Percentiles rank a stretch among this genome's conserved stretches.
Evolutionary conservation across 2,113 vertebrate species (phyloP).

Genomic region (Anoura caudifer): DNA sequence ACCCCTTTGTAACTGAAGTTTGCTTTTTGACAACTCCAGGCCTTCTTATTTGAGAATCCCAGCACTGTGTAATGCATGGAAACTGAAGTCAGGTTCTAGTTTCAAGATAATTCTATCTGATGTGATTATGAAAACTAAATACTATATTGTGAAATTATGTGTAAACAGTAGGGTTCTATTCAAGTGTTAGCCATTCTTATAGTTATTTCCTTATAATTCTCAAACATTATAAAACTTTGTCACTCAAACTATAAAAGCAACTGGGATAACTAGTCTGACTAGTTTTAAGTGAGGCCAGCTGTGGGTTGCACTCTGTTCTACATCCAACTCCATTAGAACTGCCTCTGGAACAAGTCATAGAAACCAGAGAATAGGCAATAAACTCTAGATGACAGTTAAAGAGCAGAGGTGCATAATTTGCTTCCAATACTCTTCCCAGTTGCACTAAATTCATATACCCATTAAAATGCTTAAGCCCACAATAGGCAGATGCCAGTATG

Average conservation of each 20-base stretch:
- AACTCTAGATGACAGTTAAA: not conserved
- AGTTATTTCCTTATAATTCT: constrained; percentile 38
- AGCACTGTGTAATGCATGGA: not conserved
- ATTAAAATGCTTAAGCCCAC: not conserved
- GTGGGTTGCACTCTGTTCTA: not conserved
- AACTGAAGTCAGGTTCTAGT: not conserved
- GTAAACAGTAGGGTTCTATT: not conserved
- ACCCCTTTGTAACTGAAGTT: not conserved
- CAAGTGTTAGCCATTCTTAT: constrained; percentile 17
- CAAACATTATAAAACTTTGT: constrained; percentile 44
- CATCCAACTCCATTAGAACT: not conserved
- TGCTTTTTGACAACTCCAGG: not conserved
- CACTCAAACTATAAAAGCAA: not conserved
- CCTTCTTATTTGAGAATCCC: not conserved
- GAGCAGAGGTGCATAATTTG: not conserved
- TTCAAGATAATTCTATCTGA: not conserved
- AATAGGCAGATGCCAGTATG: not conserved
- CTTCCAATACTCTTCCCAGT: not conserved
- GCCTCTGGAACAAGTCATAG: constrained; percentile 14
- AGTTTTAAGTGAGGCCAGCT: not conserved
- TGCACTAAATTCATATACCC: not conserved
- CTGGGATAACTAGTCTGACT: constrained; percentile 22
- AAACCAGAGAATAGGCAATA: not conserved
- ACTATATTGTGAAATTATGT: not conserved
- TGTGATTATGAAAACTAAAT: constrained; percentile 21